phyloP scores from a whole-genome alignment of 2,888 invertebrate genomes.

The Zhuqinia jingwanae region DNA sequence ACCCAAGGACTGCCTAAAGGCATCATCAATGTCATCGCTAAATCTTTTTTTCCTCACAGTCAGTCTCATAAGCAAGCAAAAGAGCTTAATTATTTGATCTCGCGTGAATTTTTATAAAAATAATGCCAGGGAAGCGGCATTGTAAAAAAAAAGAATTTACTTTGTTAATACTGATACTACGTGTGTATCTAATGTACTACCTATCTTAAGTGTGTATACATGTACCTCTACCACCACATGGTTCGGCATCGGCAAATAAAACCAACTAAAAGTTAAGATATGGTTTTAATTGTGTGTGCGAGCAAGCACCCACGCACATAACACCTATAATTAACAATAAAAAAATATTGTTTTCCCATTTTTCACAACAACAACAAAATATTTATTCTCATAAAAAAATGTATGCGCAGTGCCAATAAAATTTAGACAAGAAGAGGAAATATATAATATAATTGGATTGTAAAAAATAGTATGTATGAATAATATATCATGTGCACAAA shows the following conservation, averaged over 20 bases:
- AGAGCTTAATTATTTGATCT: slow-evolving; percentile 15
- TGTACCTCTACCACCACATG: not conserved
- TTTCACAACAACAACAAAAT: not conserved
- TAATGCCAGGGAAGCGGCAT: not conserved
- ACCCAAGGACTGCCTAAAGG: slow-evolving; percentile 20
- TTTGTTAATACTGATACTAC: not conserved
- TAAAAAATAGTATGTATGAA: not conserved
- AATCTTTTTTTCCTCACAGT: no score
- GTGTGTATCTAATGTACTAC: not conserved
- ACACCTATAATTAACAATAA: slow-evolving; percentile 36
- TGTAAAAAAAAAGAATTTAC: not conserved
- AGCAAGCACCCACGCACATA: slow-evolving; percentile 38
- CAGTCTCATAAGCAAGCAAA: not conserved
- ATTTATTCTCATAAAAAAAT: slow-evolving; percentile 29
- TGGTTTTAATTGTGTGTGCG: slow-evolving; percentile 17
- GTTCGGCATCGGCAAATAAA: slow-evolving; percentile 2
- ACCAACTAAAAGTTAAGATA: slow-evolving; percentile 31
- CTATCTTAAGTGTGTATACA: not conserved
- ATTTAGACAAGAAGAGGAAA: not conserved
- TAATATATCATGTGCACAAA: not conserved
- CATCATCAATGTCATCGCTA: slow-evolving; percentile 56
- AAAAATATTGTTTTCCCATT: not conserved
- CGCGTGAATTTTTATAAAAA: slow-evolving; percentile 26
- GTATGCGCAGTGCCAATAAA: slow-evolving; percentile 1
- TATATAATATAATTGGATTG: not conserved